Percentiles rank a stretch among this genome's conserved stretches.
These are phyloP conservation scores for Chloroceryle amazona DNA, from an alignment of 2,797 vertebrate genomes.

Conservation along the genomic window DNA sequence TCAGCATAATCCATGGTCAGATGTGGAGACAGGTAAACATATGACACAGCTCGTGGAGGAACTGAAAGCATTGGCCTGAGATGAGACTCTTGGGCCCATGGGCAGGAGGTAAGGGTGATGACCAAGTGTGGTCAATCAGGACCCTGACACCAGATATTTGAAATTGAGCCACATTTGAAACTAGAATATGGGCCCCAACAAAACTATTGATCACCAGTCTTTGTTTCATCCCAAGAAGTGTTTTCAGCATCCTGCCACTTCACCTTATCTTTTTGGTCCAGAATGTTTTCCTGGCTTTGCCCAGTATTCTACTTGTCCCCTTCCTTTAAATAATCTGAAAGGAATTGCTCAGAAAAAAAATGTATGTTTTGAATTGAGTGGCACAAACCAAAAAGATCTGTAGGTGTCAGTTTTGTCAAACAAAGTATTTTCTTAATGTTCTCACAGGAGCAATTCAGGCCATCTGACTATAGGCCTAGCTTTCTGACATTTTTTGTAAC, in stretches of 20 bases:
- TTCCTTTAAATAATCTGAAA: background rate
- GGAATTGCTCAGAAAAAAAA: background rate
- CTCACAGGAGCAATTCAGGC: background rate
- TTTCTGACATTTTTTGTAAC: background rate
- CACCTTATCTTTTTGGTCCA: background rate
- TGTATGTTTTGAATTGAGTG: background rate
- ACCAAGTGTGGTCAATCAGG: background rate
- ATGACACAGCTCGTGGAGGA: background rate
- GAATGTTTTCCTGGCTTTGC: background rate
- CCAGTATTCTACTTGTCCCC: background rate
- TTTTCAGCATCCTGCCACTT: background rate
- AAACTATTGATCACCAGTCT: background rate
- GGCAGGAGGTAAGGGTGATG: background rate
- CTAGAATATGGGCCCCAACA: background rate
- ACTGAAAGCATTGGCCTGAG: background rate
- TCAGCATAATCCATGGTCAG: background rate
- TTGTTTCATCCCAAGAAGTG: background rate
- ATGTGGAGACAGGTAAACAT: background rate
- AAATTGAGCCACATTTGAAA: background rate
- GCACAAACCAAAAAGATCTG: background rate
- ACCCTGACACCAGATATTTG: background rate
- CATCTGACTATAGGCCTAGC: background rate
- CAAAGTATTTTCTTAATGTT: background rate
- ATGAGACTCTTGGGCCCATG: background rate
- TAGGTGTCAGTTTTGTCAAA: background rate